A percentile compares a stretch with the other conserved stretches of the same genome.
These are phyloP conservation scores for Dinomys branickii DNA, from an alignment of 2,113 vertebrate genomes.

Conservation along the genomic window DNA sequence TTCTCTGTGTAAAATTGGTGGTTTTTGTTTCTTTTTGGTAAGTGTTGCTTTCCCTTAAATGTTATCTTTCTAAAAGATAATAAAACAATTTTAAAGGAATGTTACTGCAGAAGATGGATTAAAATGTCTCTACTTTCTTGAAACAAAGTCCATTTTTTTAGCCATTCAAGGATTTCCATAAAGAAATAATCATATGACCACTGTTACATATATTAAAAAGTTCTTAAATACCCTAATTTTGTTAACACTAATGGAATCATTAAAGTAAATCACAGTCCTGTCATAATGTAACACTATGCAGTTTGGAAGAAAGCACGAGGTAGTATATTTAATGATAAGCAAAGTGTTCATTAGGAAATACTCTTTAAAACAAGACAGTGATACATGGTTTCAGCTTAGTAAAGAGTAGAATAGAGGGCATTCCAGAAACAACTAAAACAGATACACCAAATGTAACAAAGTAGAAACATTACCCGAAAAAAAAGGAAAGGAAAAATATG, in stretches of 20 bases:
- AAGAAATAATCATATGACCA: conserved; percentile 20
- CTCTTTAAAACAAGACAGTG: conserved; percentile 30
- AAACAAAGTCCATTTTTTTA: conserved; percentile 24
- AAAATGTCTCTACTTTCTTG: not conserved
- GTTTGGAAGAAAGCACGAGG: conserved; percentile 6
- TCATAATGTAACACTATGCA: not conserved
- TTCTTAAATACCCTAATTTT: not conserved
- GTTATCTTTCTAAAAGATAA: conserved; percentile 50
- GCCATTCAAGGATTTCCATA: not conserved
- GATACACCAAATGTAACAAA: conserved; percentile 4
- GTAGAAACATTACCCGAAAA: not conserved
- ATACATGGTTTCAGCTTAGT: not conserved
- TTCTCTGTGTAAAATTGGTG: conserved; percentile 98
- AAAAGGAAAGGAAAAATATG: not conserved
- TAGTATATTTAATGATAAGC: conserved; percentile 3
- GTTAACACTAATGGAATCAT: not conserved
- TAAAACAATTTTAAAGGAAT: not conserved
- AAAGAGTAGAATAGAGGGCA: not conserved
- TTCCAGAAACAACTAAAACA: not conserved
- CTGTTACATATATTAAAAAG: conserved; percentile 5
- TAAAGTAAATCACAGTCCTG: conserved; percentile 5
- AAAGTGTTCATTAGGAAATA: not conserved
- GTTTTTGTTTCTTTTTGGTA: conserved; percentile 99
- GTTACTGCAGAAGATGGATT: not conserved
- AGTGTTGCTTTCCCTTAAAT: conserved; percentile 77